These are phyloP conservation scores for Vulpes ferrilata DNA, from an alignment of 2,113 vertebrate species.

Conservation along the genomic window DNA sequence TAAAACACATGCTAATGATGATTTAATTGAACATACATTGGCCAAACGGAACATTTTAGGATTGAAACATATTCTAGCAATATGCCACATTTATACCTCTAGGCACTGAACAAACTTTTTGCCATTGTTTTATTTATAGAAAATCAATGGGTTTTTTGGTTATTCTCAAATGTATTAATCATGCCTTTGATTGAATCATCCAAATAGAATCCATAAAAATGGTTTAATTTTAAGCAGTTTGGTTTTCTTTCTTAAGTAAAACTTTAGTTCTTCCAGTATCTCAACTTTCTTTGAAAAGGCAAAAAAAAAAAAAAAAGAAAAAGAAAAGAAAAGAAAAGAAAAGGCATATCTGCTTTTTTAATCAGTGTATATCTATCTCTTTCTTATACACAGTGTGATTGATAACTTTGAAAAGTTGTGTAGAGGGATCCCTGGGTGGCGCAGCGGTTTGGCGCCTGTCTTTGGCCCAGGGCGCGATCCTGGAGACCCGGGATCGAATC, in stretches of 20 bases:
- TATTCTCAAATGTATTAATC: neutral
- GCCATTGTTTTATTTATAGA: neutral
- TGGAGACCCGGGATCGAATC: no score
- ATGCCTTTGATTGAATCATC: neutral
- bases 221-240: neutral
- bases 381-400: neutral
- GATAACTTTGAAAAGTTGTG: neutral
- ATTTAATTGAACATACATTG: neutral
- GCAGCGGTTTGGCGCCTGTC: no score
- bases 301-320: no score
- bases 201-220: neutral
- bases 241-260: neutral
- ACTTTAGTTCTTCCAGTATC: neutral
- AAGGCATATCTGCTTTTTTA: neutral
- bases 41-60: neutral
- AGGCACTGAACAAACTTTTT: neutral
- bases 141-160: neutral
- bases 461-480: no score
- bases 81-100: neutral
- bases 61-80: neutral
- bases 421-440: no score
- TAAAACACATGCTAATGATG: neutral
- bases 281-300: neutral
- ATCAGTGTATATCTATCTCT: neutral
- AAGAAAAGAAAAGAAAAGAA: neutral